These are phyloP conservation scores for Eilema caniola DNA, from an alignment of 2,888 invertebrate genomes.

Conservation along the genomic window DNA sequence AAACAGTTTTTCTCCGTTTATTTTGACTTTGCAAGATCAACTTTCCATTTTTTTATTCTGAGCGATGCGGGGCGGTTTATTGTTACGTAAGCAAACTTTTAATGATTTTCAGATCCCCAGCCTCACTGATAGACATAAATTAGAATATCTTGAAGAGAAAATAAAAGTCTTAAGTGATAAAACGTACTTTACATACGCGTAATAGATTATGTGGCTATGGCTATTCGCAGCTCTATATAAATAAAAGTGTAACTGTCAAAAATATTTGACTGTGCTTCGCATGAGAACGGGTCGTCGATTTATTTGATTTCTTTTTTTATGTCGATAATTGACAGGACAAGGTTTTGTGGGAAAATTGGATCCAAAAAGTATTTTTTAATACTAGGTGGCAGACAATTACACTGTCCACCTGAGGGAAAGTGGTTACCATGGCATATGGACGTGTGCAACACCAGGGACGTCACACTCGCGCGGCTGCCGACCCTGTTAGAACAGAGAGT, in stretches of 20 bases:
- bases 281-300: neutral
- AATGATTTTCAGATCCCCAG: neutral
- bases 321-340: neutral
- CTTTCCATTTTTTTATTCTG: slow-evolving; percentile 1
- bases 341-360: neutral
- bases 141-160: neutral
- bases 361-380: neutral
- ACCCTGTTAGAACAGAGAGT: too few species aligned
- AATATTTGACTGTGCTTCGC: too few species aligned
- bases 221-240: too few species aligned
- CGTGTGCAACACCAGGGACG: too few species aligned
- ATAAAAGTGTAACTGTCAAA: too few species aligned
- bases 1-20: neutral
- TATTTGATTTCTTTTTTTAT: neutral
- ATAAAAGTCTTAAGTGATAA: neutral
- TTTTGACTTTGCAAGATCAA: neutral
- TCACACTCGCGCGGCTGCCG: too few species aligned
- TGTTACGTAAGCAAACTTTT: slow-evolving; percentile 1
- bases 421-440: too few species aligned
- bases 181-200: neutral
- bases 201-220: too few species aligned
- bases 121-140: neutral
- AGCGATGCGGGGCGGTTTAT: neutral
- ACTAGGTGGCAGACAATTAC: too few species aligned
- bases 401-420: too few species aligned